Evolutionary conservation across 2,797 vertebrate species (phyloP).

Genomic region (Alcedo atthis): DNA sequence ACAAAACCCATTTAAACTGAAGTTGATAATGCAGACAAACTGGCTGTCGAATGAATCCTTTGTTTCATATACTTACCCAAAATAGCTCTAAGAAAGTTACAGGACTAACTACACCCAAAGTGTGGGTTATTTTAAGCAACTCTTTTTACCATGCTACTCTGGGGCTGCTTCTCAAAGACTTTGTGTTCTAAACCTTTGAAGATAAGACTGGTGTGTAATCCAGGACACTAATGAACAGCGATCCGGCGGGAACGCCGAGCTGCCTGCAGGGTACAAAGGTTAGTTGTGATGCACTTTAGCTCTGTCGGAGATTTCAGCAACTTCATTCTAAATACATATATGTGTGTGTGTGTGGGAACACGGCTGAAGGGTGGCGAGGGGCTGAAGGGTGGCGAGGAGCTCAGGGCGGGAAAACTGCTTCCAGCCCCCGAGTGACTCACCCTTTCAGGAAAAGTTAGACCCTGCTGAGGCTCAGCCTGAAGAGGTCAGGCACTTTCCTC

Average conservation of each 20-base stretch:
- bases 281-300: constrained; percentile 3
- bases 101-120: background rate
- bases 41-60: background rate
- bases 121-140: constrained; percentile 1
- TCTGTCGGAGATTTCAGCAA: background rate
- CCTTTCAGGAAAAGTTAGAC: constrained; percentile 30
- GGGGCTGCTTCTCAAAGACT: background rate
- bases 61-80: background rate
- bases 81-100: constrained; percentile 17
- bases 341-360: background rate
- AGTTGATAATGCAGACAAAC: background rate
- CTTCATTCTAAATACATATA: background rate
- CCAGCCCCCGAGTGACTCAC: constrained; percentile 24
- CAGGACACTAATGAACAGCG: background rate
- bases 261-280: background rate
- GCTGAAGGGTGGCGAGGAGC: background rate
- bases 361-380: background rate
- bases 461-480: constrained; percentile 13
- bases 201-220: background rate
- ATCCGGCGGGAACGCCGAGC: background rate
- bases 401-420: constrained; percentile 34
- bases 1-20: background rate
- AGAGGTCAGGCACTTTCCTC: constrained; percentile 13
- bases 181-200: background rate
- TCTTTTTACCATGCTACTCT: background rate